Conservation (phyloP, 2,888 invertebrate genomes). For the Agrotis segetum region DNA sequence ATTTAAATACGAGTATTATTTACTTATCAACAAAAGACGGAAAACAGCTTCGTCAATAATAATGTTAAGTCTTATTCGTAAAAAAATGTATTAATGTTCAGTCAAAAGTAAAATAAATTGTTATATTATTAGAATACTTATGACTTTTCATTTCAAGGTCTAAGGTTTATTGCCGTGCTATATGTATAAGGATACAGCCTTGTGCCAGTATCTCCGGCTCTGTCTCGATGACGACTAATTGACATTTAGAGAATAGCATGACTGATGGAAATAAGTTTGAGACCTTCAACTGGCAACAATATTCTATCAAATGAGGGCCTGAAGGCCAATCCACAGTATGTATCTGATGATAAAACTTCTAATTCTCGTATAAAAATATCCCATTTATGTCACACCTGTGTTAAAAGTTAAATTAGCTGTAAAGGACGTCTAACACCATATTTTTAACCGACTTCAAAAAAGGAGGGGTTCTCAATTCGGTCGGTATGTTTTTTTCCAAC, state of each 20-base stretch:
- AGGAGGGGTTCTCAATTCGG: too few relatives aligned
- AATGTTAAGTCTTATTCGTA: slow-evolving; percentile 15
- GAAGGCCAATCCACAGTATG: not conserved
- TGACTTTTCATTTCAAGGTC: not conserved
- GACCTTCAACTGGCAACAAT: not conserved
- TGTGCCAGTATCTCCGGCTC: too few relatives aligned
- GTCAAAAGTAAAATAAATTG: not conserved
- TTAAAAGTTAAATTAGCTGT: too few relatives aligned
- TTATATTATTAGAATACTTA: not conserved
- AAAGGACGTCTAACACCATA: not conserved
- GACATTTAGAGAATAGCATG: too few relatives aligned
- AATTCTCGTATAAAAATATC: too few relatives aligned
- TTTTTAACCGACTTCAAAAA: too few relatives aligned
- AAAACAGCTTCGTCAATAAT: slow-evolving; percentile 14
- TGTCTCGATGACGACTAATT: too few relatives aligned
- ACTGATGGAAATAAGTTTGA: not conserved
- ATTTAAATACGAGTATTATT: not conserved
- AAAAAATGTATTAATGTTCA: too few relatives aligned
- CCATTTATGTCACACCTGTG: too few relatives aligned
- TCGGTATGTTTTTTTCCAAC: not conserved
- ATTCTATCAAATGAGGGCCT: too few relatives aligned
- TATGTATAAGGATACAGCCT: too few relatives aligned
- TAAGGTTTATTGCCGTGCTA: not conserved
- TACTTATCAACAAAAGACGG: not conserved
- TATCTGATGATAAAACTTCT: not conserved